These are phyloP conservation scores for Oegoconia quadripuncta DNA, from an alignment of 2,888 invertebrate genomes.

Conservation along the genomic window DNA sequence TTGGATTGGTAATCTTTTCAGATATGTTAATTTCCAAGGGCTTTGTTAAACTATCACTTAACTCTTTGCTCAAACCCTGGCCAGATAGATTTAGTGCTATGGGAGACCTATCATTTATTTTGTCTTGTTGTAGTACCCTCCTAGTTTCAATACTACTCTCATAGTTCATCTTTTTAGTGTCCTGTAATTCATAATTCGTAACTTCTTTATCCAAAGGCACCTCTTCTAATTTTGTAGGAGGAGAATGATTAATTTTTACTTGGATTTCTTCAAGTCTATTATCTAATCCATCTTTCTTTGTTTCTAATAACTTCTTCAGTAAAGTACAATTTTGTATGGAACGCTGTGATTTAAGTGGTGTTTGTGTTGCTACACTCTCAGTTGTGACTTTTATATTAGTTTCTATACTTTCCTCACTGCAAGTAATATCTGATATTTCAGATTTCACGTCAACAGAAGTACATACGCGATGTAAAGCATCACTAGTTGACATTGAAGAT, in stretches of 20 bases:
- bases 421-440: too few species aligned
- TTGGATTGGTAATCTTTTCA: conserved; percentile 56
- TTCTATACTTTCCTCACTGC: conserved; percentile 15
- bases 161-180: conserved; percentile 25
- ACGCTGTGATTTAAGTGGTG: conserved; percentile 31
- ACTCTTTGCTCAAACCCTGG: conserved; percentile 44
- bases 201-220: conserved; percentile 23
- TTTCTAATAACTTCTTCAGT: conserved; percentile 65
- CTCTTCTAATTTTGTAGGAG: conserved; percentile 27
- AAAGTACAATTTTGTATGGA: conserved; percentile 61
- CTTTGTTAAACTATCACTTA: conserved; percentile 54
- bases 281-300: conserved; percentile 47
- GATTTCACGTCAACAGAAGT: too few species aligned
- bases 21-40: conserved; percentile 71
- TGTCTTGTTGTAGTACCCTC: conserved; percentile 29
- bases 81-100: conserved; percentile 16
- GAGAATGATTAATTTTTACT: conserved; percentile 33
- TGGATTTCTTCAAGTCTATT: conserved; percentile 35
- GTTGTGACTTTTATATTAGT: conserved; percentile 18
- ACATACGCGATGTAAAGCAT: too few species aligned
- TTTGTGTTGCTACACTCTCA: conserved; percentile 24
- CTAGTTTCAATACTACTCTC: conserved; percentile 27
- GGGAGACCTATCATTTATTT: conserved; percentile 27
- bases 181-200: conserved; percentile 28
- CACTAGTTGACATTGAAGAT: too few species aligned